phyloP scores from a whole-genome alignment of 2,888 invertebrate species.

The Exocentrus adspersus region DNA sequence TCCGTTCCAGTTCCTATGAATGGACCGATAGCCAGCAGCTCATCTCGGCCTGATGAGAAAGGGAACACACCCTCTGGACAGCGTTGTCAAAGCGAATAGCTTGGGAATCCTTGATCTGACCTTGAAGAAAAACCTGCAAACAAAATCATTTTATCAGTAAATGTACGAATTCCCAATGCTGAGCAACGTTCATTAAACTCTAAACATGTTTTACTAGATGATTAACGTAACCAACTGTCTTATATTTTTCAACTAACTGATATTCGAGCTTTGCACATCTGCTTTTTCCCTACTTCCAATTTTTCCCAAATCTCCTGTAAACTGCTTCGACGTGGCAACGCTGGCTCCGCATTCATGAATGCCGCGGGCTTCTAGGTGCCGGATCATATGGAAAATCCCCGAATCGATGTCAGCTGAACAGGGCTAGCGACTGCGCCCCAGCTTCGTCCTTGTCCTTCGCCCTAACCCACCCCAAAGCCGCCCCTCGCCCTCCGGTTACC shows the following conservation, averaged over 20 bases:
- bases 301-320: too few relatives aligned
- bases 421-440: slow-evolving; percentile 22
- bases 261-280: too few relatives aligned
- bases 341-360: slow-evolving; percentile 21
- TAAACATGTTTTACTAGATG: too few relatives aligned
- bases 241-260: too few relatives aligned
- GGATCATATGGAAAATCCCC: slow-evolving; percentile 29
- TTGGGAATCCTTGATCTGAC: too few relatives aligned
- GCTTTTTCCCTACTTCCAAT: too few relatives aligned
- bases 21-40: background rate
- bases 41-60: slow-evolving; percentile 1
- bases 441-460: slow-evolving; percentile 27
- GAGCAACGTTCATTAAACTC: too few relatives aligned
- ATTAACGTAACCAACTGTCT: too few relatives aligned
- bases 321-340: background rate
- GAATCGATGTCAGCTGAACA: slow-evolving; percentile 30
- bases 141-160: too few relatives aligned
- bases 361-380: slow-evolving; percentile 19
- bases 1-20: slow-evolving; percentile 9
- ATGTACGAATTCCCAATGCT: too few relatives aligned
- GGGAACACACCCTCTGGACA: background rate
- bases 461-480: slow-evolving; percentile 25
- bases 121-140: too few relatives aligned
- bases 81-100: too few relatives aligned
- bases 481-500: background rate